Evolutionary conservation across 2,888 invertebrate species (phyloP).

Genomic region (Diadromus collaris): DNA sequence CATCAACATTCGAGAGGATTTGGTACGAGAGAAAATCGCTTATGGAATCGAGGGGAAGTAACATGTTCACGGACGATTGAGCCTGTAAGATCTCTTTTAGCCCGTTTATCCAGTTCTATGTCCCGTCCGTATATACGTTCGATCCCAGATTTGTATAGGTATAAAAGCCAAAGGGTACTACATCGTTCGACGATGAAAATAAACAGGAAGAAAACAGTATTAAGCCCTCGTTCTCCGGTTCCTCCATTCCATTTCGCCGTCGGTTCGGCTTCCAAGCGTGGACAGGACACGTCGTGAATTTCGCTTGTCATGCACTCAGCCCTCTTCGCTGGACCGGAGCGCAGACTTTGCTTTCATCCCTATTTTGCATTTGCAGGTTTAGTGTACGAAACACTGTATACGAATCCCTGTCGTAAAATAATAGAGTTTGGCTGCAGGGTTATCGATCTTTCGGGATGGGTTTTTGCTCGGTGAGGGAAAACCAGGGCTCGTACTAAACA

Average conservation of each 20-base stretch:
- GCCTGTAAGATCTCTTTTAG: slow-evolving; percentile 54
- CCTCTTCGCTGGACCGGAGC: slow-evolving; percentile 3
- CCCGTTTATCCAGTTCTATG: slow-evolving; percentile 51
- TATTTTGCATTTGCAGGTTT: slow-evolving; percentile 8
- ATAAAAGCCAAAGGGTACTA: slow-evolving; percentile 11
- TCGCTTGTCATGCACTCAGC: slow-evolving; percentile 6
- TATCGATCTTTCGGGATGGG: slow-evolving; percentile 14
- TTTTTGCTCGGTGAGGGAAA: slow-evolving; percentile 11
- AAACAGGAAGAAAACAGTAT: slow-evolving; percentile 32
- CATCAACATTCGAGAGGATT: background rate
- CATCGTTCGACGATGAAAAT: slow-evolving; percentile 26
- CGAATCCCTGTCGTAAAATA: slow-evolving; percentile 47
- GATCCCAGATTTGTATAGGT: slow-evolving; percentile 19
- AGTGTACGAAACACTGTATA: slow-evolving; percentile 16
- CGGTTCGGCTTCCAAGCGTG: background rate
- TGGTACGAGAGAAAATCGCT: slow-evolving; percentile 47
- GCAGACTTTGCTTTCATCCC: slow-evolving; percentile 12
- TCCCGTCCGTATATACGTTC: slow-evolving; percentile 37
- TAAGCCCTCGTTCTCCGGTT: background rate
- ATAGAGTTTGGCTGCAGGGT: slow-evolving; percentile 34
- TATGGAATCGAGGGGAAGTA: slow-evolving; percentile 54
- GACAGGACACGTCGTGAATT: slow-evolving; percentile 16
- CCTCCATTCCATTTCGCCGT: background rate
- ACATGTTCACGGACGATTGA: slow-evolving; percentile 53
- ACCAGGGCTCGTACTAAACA: slow-evolving; percentile 14